Evolutionary conservation across 2,113 vertebrate genomes (phyloP), one percentile per base, ranked within the genome.

Genomic region (Corythornis cristatus): DNA sequence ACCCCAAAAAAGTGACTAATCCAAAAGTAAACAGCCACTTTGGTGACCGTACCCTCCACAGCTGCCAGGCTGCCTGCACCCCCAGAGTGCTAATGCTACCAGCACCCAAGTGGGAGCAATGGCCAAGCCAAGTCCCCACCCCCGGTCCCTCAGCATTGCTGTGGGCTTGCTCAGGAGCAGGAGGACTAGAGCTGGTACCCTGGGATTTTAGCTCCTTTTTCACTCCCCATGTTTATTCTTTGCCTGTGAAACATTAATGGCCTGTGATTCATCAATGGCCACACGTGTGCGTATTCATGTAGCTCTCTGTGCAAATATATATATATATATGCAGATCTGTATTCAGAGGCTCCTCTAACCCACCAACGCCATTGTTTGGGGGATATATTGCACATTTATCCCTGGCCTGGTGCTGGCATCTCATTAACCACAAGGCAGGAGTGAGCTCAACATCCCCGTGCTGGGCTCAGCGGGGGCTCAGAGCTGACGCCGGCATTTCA

Each of bases 31-130:
- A 19, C 12, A 20, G 11, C 35, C 15, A 31, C 0, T 11, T 18
- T 8, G 75, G 2, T 8, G 25, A 0, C 1, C 2, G 5, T 3
- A 17, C 29, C n/a, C 21, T 19, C 33, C n/a, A 2, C 22, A 19
- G 8, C 65, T 61, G 50, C 56, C 25, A 8, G n/a, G 13, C 51
- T 50, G 33, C 18, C 64, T 45, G 54, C 54, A 16, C 8, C 57
- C n/a, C 2, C 0, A 0, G 0, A 1, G 13, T 31, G 29, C 57
- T 3, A 0, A 12, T 15, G 14, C 9, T 18, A 2, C 22, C 6
- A 0, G n/a, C 45, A 37, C 43, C 13, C 64, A 31, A 16, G 23
- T 0, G 3, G 68, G 35, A 66, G 22, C 9, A 2, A 8, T 2
- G 18, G 15, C 57, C n/a, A 16, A 23, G n/a, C 84, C 4, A 58